Conservation (phyloP, 2,113 vertebrate species). For the Pituophis catenifer region DNA sequence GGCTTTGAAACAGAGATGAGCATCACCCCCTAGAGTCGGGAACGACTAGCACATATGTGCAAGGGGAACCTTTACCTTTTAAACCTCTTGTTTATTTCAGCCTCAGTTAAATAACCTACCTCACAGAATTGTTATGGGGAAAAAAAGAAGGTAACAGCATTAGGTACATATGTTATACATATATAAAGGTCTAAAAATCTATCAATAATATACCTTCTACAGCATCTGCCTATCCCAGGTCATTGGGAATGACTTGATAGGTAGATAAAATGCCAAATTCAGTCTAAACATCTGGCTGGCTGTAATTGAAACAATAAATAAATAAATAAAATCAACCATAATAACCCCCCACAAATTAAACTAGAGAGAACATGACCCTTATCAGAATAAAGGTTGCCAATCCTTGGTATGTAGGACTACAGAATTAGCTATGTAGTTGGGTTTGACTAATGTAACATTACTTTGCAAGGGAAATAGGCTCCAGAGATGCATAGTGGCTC, state of each 20-base stretch:
- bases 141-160: neutral
- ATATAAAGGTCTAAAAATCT: neutral
- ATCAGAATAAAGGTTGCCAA: neutral
- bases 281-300: neutral
- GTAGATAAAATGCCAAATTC: neutral
- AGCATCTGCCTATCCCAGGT: neutral
- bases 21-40: too few species aligned
- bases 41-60: too few species aligned
- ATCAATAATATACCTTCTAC: neutral
- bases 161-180: neutral
- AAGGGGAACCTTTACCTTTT: too few species aligned
- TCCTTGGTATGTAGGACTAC: neutral
- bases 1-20: too few species aligned
- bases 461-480: neutral
- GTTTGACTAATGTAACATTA: neutral
- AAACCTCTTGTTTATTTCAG: neutral
- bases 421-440: neutral
- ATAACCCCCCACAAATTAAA: neutral
- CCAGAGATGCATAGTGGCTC: neutral
- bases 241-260: neutral
- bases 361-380: neutral
- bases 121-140: neutral
- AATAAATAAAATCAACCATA: neutral
- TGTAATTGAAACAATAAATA: too few species aligned
- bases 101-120: neutral